Percentiles rank a stretch among this genome's conserved stretches.
phyloP scores from a whole-genome alignment of 2,797 vertebrate species.

The Acridotheres tristis region DNA sequence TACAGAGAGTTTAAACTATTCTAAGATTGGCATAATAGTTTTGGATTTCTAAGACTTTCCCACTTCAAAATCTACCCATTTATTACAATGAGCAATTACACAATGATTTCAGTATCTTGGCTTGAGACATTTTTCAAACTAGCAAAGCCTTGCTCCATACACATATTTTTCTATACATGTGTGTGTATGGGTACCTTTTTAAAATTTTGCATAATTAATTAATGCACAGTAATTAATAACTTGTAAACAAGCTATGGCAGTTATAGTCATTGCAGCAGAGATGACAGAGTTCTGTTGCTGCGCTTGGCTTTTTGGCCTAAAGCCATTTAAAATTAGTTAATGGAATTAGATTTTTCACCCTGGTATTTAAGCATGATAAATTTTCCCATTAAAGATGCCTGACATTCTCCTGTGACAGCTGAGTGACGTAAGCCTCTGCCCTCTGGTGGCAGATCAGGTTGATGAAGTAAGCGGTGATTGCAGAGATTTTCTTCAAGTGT shows the following conservation, averaged over 20 bases:
- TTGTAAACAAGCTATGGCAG: background rate
- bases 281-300: background rate
- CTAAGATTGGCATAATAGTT: background rate
- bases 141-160: background rate
- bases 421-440: constrained; percentile 45
- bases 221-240: background rate
- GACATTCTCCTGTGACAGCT: background rate
- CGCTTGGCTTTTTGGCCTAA: background rate
- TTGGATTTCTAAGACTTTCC: background rate
- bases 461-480: background rate
- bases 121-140: background rate
- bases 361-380: background rate
- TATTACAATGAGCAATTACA: background rate
- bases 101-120: background rate
- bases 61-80: background rate
- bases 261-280: background rate
- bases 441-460: constrained; percentile 44
- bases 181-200: background rate
- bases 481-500: background rate
- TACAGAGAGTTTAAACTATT: background rate
- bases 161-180: background rate
- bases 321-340: constrained; percentile 29
- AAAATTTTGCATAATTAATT: background rate
- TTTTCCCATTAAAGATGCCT: background rate
- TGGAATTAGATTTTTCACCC: constrained; percentile 15